A percentile compares a stretch with the other conserved stretches of the same genome.
Conservation (phyloP, 2,113 vertebrate genomes). For the Pseudorectes ferrugineus region DNA sequence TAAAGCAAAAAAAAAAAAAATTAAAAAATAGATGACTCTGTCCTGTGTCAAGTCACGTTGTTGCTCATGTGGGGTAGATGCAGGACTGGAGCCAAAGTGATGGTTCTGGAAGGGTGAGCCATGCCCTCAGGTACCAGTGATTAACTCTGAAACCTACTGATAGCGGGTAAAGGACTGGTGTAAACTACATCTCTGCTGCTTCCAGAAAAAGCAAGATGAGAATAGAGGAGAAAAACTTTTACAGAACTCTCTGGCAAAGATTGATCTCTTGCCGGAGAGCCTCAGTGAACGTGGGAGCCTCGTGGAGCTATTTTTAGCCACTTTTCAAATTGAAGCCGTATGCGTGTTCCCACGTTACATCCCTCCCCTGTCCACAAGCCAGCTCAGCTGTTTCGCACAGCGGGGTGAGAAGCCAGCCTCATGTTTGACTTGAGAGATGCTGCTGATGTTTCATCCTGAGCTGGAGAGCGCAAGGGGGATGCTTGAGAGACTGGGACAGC, state of each 20-base stretch:
- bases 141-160: not conserved
- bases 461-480: not conserved
- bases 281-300: not conserved
- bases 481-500: not conserved
- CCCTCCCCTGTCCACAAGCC: not conserved
- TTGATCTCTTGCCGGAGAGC: not conserved
- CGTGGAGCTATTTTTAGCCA: conserved; percentile 28
- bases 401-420: not conserved
- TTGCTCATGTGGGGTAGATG: not conserved
- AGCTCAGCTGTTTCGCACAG: not conserved
- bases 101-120: not conserved
- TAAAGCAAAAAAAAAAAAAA: not conserved
- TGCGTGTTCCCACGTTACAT: not conserved
- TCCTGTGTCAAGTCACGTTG: not conserved
- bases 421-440: not conserved
- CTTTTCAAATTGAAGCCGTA: conserved; percentile 18
- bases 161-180: accelerated
- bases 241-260: not conserved
- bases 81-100: not conserved
- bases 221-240: not conserved
- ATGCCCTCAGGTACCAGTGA: not conserved
- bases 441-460: not conserved
- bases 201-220: not conserved
- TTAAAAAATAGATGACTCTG: not conserved
- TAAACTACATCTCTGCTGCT: not conserved